Base-by-base conservation (phyloP, 2,888 invertebrate genomes). In the Blera fallax region DNA sequence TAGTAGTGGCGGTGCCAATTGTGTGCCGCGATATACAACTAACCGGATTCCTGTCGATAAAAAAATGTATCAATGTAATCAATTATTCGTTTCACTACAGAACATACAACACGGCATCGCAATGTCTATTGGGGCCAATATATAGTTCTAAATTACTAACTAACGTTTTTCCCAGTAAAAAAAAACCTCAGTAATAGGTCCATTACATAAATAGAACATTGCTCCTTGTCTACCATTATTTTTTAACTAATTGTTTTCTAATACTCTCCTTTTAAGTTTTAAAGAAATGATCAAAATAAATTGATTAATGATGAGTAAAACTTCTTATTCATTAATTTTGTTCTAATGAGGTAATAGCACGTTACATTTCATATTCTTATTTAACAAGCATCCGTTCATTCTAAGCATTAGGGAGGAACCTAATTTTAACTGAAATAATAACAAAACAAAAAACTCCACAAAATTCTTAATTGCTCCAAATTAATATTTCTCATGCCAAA, bases 381-480 rank as follows among this genome's bases (percentile, higher is more conserved):
- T 43, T 43, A 16, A 43, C 40, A 4, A n/a, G 14, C 6, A 5
- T 2, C 40, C 11, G 16, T 43, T 43, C 0, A 18, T 45, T 45
- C 10, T 10, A 40, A 27, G 18, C 4, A 24, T 40, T 40, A n/a
- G n/a, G n/a, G n/a, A n/a, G n/a, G n/a, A n/a, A n/a, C 10, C 40
- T 40, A 40, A 3, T 24, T 24, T 24, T 4, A 24, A 24, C 24
- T 24, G 4, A 24, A 24, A 24, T 24, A 16, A 40, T n/a, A 43
- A 40, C n/a, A 69, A 54, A 37, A 14, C 7, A 14, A 43, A 45
- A 5, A 32, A 11, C 48, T 1, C 32, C 45, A 21, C 58, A 34
- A 32, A 37, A 50, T 45, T 32, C 2, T 29, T 40, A 54, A 73
- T 60, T 62, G 29, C 16, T 40, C 40, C n/a, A 43, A 62, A 62